Conservation (phyloP, 2,797 vertebrate genomes). For the Anguilla marmorata region DNA sequence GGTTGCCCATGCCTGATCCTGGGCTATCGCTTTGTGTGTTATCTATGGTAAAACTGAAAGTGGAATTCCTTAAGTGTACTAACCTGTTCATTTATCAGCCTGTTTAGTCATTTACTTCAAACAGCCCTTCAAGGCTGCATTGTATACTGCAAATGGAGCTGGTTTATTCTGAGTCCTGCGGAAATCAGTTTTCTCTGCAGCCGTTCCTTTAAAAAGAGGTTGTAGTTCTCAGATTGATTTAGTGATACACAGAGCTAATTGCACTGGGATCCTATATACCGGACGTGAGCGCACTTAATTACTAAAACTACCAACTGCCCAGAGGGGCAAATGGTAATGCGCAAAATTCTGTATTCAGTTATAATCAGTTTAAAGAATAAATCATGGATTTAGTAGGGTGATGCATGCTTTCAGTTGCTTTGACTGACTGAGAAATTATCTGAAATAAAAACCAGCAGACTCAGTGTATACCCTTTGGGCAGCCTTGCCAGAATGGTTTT, state of each 20-base stretch:
- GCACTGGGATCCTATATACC: not conserved
- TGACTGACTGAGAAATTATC: not conserved
- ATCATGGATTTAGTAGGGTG: not conserved
- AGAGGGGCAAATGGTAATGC: not conserved
- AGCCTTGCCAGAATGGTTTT: not conserved
- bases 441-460: not conserved
- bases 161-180: not conserved
- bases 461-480: not conserved
- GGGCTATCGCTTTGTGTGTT: not conserved
- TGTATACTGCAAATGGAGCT: not conserved
- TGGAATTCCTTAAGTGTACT: not conserved
- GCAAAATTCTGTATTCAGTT: not conserved
- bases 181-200: not conserved
- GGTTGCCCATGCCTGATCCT: not conserved
- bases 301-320: not conserved
- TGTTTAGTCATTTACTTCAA: not conserved
- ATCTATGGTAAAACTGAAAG: not conserved
- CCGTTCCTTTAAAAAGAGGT: not conserved
- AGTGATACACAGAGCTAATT: not conserved
- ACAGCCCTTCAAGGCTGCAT: not conserved
- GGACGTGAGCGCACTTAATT: not conserved
- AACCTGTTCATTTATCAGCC: not conserved
- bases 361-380: not conserved
- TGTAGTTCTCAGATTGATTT: not conserved
- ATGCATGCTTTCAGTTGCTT: not conserved